Conservation (phyloP, 2,797 vertebrate genomes). For the Knipowitschia caucasica region DNA sequence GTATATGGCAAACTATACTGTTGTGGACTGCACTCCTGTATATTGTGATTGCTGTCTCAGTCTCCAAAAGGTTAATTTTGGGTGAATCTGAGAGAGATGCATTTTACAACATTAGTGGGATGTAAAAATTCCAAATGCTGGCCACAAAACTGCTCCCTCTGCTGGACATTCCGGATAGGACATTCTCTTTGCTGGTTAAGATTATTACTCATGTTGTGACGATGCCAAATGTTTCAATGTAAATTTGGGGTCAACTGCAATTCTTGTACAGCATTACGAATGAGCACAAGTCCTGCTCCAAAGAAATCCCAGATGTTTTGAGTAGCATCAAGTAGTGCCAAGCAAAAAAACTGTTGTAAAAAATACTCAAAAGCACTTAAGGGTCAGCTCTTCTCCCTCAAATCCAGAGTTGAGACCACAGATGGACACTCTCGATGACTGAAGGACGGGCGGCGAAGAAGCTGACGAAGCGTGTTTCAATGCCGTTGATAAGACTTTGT, state of each 20-base stretch:
- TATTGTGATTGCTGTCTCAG: neutral
- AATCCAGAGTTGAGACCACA: neutral
- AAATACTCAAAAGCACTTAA: neutral
- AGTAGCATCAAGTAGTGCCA: slow-evolving; percentile 9
- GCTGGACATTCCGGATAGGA: neutral
- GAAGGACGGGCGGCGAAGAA: neutral
- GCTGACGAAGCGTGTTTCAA: neutral
- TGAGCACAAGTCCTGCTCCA: slow-evolving; percentile 8
- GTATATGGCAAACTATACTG: slow-evolving; percentile 6
- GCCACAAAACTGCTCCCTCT: slow-evolving; percentile 1
- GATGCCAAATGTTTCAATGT: neutral
- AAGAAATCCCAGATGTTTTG: slow-evolving; percentile 10
- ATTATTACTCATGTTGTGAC: neutral
- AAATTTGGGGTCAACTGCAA: slow-evolving; percentile 1
- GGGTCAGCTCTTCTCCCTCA: neutral
- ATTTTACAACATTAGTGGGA: neutral
- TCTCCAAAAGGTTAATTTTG: neutral
- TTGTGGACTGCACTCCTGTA: neutral
- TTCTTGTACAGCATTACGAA: slow-evolving; percentile 10
- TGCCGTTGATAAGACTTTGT: neutral
- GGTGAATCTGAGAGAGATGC: neutral
- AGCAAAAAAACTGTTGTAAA: neutral
- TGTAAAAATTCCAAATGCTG: slow-evolving; percentile 2
- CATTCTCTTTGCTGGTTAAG: neutral
- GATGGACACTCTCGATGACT: neutral